phyloP scores from a whole-genome alignment of 2,797 vertebrate genomes.

The Sebastes taczanowskii region DNA sequence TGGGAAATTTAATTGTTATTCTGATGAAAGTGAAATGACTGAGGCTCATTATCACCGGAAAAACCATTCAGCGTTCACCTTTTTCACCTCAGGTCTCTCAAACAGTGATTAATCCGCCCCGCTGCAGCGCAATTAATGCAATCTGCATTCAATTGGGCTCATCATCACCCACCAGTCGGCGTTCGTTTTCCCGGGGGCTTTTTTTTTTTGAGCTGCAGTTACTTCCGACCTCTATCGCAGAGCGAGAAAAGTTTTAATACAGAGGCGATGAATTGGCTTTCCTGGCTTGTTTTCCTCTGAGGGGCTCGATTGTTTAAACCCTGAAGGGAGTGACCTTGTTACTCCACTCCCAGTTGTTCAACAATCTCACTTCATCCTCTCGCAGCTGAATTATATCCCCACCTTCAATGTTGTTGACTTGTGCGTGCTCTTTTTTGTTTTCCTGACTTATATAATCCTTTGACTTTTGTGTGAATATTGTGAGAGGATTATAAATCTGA shows the following conservation, averaged over 20 bases:
- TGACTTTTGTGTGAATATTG: conserved; percentile 1
- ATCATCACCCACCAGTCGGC: conserved; percentile 29
- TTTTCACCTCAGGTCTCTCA: conserved; percentile 26
- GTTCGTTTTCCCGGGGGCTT: conserved; percentile 7
- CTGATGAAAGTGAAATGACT: background rate
- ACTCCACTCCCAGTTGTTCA: background rate
- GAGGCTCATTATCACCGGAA: conserved; percentile 26
- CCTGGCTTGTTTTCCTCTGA: conserved; percentile 3
- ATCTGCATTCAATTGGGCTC: conserved; percentile 33
- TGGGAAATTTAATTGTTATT: background rate
- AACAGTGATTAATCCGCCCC: conserved; percentile 41
- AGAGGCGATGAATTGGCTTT: background rate
- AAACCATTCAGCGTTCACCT: conserved; percentile 18
- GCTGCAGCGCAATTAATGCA: conserved; percentile 31
- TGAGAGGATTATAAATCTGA: conserved; percentile 33
- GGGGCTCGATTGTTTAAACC: conserved; percentile 18
- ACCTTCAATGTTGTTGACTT: conserved; percentile 6
- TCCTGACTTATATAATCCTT: conserved; percentile 27
- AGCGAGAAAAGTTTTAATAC: conserved; percentile 6
- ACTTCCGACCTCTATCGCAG: conserved; percentile 7
- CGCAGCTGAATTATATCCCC: background rate
- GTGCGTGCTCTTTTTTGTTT: conserved; percentile 15
- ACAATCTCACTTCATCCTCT: background rate
- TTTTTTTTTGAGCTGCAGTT: background rate
- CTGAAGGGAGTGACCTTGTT: conserved; percentile 34